Percentiles rank a stretch among this genome's conserved stretches.
phyloP scores from a whole-genome alignment of 2,113 vertebrate species.

The Ginglymostoma cirratum region DNA sequence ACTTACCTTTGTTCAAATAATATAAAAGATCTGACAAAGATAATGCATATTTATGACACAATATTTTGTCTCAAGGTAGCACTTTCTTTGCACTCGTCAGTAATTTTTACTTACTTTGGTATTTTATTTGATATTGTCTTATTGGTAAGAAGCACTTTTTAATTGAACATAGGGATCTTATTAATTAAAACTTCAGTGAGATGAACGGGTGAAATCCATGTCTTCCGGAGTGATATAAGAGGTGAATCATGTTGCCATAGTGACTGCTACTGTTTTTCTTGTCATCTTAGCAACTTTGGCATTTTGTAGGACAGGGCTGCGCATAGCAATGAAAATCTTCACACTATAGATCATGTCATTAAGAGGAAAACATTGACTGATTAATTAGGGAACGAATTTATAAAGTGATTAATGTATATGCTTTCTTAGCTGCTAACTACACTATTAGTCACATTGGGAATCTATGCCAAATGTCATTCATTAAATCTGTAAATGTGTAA shows the following conservation, averaged over 20 bases:
- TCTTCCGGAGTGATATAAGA: constrained; percentile 9
- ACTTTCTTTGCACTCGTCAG: background rate
- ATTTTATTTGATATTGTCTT: background rate
- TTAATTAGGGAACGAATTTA: constrained; percentile 25
- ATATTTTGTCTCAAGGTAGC: background rate
- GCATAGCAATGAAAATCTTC: constrained; percentile 30
- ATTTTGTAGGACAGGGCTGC: constrained; percentile 9
- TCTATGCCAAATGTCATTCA: background rate
- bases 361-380: constrained; percentile 11
- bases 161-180: background rate
- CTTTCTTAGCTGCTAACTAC: constrained; percentile 5
- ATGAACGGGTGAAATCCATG: background rate
- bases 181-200: constrained; percentile 34
- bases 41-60: background rate
- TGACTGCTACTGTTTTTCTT: constrained; percentile 13
- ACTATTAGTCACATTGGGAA: background rate
- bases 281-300: constrained; percentile 26
- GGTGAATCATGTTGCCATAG: constrained; percentile 27
- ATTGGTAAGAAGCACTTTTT: background rate
- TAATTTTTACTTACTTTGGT: background rate
- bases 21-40: background rate
- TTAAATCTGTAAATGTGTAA: background rate
- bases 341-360: constrained; percentile 3
- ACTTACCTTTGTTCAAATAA: background rate
- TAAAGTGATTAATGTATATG: constrained; percentile 20